Evolutionary conservation across 2,888 invertebrate genomes (phyloP).

Genomic region (Chironomus tentans): DNA sequence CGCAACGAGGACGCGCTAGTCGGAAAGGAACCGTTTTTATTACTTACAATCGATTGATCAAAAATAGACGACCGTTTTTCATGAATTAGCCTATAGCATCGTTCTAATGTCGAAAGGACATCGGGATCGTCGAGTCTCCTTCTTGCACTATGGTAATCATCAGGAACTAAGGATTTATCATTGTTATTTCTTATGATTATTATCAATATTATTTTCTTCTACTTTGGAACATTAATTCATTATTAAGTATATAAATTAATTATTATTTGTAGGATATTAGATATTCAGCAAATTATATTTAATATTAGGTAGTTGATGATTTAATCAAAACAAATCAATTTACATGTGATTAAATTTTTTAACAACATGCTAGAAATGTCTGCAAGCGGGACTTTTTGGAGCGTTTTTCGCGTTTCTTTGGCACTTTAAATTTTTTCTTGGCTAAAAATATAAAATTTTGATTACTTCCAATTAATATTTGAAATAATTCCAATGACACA

Average conservation of each 20-base stretch:
- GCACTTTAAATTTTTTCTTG: too few relatives aligned
- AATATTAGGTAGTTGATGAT: background rate
- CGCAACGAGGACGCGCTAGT: slow-evolving; percentile 52
- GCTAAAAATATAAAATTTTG: too few relatives aligned
- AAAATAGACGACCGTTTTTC: slow-evolving; percentile 41
- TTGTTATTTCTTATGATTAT: background rate
- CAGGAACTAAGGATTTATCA: slow-evolving; percentile 50
- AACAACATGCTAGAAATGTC: slow-evolving; percentile 6
- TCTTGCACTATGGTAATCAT: slow-evolving; percentile 64
- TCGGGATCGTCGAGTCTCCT: slow-evolving; percentile 62
- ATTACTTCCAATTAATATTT: background rate
- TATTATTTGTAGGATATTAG: too few relatives aligned
- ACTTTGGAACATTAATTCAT: background rate
- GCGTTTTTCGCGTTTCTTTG: background rate
- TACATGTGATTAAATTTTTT: background rate
- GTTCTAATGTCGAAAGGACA: slow-evolving; percentile 61
- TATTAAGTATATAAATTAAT: too few relatives aligned
- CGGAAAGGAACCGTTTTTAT: slow-evolving; percentile 41
- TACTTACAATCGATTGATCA: slow-evolving; percentile 38
- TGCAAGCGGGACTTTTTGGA: background rate
- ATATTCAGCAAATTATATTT: background rate
- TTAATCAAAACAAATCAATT: background rate
- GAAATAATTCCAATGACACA: background rate
- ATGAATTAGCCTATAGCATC: slow-evolving; percentile 62
- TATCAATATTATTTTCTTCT: background rate